Conservation (phyloP, 2,113 vertebrate species). For the Daphoenositta chrysoptera region DNA sequence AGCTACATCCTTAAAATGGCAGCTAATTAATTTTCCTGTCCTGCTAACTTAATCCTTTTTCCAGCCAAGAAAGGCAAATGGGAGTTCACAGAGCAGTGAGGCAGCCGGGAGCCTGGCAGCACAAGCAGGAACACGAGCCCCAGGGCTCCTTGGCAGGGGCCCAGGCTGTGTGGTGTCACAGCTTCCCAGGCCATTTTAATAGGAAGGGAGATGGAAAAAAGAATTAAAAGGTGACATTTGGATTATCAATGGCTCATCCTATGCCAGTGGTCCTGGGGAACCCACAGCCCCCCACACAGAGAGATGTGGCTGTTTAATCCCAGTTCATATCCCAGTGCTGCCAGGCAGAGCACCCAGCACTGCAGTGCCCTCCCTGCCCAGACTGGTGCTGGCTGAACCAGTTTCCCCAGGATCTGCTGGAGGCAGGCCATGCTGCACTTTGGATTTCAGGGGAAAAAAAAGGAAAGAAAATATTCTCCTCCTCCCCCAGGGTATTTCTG, state of each 20-base stretch:
- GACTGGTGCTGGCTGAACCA: neutral
- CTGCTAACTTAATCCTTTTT: conserved; percentile 37
- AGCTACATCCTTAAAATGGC: conserved; percentile 33
- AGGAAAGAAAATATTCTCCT: neutral
- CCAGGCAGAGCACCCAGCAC: neutral
- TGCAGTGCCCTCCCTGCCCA: neutral
- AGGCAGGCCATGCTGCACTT: neutral
- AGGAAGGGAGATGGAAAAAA: neutral
- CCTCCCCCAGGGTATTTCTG: neutral
- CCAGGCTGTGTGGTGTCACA: neutral
- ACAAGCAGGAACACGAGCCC: neutral
- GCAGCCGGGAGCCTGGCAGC: conserved; percentile 1
- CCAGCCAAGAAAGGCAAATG: conserved; percentile 45
- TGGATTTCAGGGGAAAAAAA: neutral
- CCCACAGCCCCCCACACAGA: fast-evolving
- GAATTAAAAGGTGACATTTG: neutral
- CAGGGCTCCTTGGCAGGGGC: neutral
- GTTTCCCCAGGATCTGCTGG: fast-evolving
- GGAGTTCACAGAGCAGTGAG: neutral
- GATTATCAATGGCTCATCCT: neutral
- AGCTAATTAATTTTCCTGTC: conserved; percentile 48
- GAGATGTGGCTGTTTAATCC: neutral
- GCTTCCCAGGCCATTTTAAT: neutral
- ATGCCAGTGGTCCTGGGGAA: fast-evolving
- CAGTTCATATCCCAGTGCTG: neutral